Conservation (phyloP, 2,113 vertebrate genomes). For the Noturus placidus region DNA sequence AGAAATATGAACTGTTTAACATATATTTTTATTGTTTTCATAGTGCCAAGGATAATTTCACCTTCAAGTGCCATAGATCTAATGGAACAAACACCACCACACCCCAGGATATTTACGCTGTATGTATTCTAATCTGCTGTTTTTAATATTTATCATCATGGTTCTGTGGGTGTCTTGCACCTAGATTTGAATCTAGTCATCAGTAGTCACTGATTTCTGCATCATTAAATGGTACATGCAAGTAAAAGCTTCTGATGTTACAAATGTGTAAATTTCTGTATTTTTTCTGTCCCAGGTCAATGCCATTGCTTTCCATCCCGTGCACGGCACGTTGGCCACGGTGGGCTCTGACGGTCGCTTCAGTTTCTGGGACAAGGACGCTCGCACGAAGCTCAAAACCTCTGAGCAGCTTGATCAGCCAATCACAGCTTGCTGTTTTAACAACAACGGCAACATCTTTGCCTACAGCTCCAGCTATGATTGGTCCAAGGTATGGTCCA, state of each 20-base stretch:
- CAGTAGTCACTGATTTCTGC: background rate
- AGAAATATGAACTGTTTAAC: background rate
- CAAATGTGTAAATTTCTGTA: background rate
- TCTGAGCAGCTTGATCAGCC: constrained; percentile 96
- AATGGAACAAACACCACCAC: constrained; percentile 98
- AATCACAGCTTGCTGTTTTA: constrained; percentile 95
- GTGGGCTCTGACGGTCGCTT: constrained; percentile 97
- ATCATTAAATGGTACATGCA: background rate
- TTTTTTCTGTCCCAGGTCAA: constrained; percentile 80
- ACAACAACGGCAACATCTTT: constrained; percentile 97
- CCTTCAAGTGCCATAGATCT: constrained; percentile 97
- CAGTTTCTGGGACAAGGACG: constrained; percentile 99
- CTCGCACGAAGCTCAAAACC: constrained; percentile 96
- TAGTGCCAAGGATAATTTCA: constrained; percentile 98
- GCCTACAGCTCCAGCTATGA: constrained; percentile 97
- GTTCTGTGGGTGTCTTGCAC: background rate
- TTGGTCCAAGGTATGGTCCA: constrained; percentile 90
- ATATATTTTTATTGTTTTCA: constrained; percentile 23
- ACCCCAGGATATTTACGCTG: constrained; percentile 97
- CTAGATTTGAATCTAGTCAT: background rate
- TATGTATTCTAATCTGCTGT: constrained; percentile 64
- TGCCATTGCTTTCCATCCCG: constrained; percentile 95
- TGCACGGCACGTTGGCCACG: constrained; percentile 92
- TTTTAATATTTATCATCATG: background rate
- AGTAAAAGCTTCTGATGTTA: background rate